Evolutionary conservation across 2,113 vertebrate genomes (phyloP), one percentile per base, ranked within the genome.

Genomic region (Columba livia): DNA sequence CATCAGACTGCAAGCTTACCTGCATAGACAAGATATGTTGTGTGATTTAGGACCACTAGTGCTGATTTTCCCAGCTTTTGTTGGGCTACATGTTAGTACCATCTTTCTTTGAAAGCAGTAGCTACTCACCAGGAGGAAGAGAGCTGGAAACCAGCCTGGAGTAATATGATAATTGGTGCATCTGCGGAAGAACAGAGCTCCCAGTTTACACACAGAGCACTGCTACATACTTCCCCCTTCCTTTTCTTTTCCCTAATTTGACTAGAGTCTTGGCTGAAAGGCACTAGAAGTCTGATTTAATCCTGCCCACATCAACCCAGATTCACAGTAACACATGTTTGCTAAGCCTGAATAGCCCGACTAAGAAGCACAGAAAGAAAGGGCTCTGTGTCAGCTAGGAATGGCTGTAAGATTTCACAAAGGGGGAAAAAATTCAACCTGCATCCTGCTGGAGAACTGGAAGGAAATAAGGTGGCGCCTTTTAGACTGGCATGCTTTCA

Each of bases 11-110:
- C 58, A 69, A 34, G 58, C 20, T 88, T n/a, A 51, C 15, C 58
- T 53, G n/a, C 1, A 0, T 0, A 40, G 23, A 12, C 3, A 2
- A 23, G 2, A 5, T 4, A 4, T 38, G 34, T 69, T 16, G 14
- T 6, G 72, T 25, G 19, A 75, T 61, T 85, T 61, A 71, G 70
- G 34, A 48, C 12, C 38, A 12, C 36, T 24, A 14, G 5, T 17
- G 15, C 24, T 74, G 13, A n/a, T 81, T 90, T 51, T 24, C 56
- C 47, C 34, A 44, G 29, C 23, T 90, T 73, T 83, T 64, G 7
- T 3, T 56, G 53, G 38, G 26, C 24, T 40, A 11, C 2, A 2
- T 6, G 6, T 29, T 25, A 53, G 9, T 9, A 11, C 5, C 15
- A 28, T 3, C 50, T 65, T 69, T 38, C 56, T 44, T 18, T 56